Base-by-base conservation (phyloP, 1,140 invertebrate genomes). In the Achatina immaculata region DNA sequence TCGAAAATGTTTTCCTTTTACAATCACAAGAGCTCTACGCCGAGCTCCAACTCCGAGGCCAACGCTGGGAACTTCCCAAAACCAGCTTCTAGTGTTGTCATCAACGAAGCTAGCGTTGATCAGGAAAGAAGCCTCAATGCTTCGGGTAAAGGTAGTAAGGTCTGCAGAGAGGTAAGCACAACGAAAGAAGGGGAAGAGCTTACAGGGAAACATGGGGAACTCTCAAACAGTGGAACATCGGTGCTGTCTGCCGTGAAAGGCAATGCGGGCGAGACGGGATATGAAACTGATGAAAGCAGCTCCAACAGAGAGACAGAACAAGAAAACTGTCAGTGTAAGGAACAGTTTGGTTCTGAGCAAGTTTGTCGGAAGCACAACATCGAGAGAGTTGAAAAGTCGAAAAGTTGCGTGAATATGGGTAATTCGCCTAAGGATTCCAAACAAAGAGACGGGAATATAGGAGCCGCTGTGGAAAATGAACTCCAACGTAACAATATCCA, bases 1-100 rank as follows among this genome's bases (percentile, higher is more conserved):
- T 36, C 48, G 2, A 36, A 36, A 21, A 68, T 78, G 76, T 78
- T 68, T 65, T 55, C 74, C 11, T 62, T 58, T 4, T 65, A 62
- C 36, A 76, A 4, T n/a, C 21, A 45, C 9, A 71, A 45, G 34
- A 71, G n/a, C 38, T 71, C 36, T 21, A 71, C 68, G 14, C 38
- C 58, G 1, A 16, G 31, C 38, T 31, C 58, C 19, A 78, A 68
- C 51, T 68, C 58, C 1, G 74, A 78, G 4, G 51, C 3, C 3
- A 36, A 31, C 21, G 38, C 19, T 28, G 38, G 7, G 34, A 11
- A 42, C 34, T 6, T 42, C 11, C 34, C 11, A n/a, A 3, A 3
- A 31, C 9, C 3, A 34, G 73, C 7, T 42, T 78, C 75, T 14
- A 65, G 43, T 16, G 16, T 43, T 34, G 42, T 65, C 58, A 66